Percentiles rank a stretch among this genome's conserved stretches.
Conservation (phyloP, 2,797 vertebrate genomes). For the Siniperca obscura region DNA sequence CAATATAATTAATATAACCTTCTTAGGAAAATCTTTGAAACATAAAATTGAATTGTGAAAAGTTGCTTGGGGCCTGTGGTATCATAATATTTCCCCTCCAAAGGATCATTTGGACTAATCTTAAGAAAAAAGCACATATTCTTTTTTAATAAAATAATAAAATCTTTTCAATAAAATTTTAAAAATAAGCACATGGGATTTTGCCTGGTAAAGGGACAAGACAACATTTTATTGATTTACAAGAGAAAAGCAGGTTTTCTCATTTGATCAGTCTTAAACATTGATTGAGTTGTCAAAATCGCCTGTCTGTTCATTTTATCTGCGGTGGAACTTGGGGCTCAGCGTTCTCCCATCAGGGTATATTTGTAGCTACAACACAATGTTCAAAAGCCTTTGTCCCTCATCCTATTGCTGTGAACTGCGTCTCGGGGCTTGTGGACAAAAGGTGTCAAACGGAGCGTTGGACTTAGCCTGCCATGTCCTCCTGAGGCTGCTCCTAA, state of each 20-base stretch:
- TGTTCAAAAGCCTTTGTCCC: constrained; percentile 81
- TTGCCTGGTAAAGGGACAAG: neutral
- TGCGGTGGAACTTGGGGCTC: constrained; percentile 53
- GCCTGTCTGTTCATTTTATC: constrained; percentile 48
- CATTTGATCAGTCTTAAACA: constrained; percentile 3
- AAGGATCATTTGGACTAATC: neutral
- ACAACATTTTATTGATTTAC: neutral
- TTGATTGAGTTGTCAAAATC: constrained; percentile 77
- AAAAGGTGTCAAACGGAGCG: constrained; percentile 83
- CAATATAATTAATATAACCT: neutral
- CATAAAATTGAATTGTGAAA: neutral
- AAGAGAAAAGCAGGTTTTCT: neutral
- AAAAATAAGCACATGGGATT: neutral
- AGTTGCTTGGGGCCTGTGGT: neutral
- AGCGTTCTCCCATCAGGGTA: constrained; percentile 73
- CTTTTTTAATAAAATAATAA: neutral
- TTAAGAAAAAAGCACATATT: too few relatives aligned
- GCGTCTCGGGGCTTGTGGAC: constrained; percentile 75
- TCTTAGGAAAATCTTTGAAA: neutral
- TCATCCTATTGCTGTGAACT: constrained; percentile 73
- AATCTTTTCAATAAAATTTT: neutral
- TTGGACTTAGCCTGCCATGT: constrained; percentile 76
- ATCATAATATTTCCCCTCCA: neutral
- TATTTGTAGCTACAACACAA: constrained; percentile 81
- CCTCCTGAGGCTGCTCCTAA: constrained; percentile 77